Base-by-base conservation (phyloP, 2,888 invertebrate species). In the Ophion costatus region DNA sequence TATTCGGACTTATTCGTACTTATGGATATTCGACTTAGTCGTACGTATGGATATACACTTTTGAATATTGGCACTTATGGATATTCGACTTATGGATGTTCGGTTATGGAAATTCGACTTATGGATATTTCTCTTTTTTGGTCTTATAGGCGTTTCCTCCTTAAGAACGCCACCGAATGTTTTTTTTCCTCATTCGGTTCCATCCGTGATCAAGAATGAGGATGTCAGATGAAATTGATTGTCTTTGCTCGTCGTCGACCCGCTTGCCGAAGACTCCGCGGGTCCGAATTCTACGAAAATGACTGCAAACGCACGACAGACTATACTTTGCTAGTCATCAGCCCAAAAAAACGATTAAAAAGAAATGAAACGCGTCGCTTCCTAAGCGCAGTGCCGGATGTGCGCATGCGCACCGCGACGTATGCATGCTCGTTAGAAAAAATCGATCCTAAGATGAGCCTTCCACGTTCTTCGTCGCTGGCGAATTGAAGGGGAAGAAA, bases 321-420 rank as follows among this genome's bases (percentile, higher is more conserved):
- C 9, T 2, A 33, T 33, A 33, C 33, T 0, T 38, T 7, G 9
- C 38, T 38, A 38, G 38, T 38, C 38, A 74, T 42, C 2, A 29
- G 4, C 20, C 1, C 3, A 24, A 69, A 51, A 1, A 51, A 51
- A 51, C 38, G 51, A 73, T 51, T 70, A 63, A 61, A 61, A 33
- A 45, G 14, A 57, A 82, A 70, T 2, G 20, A 82, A 79, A 79
- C 66, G 57, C 74, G 79, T 82, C 75, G 84, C 84, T 84, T 84
- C 84, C 84, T 84, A 82, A 79, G 75, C 84, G 81, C 69, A 59
- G 79, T 33, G 69, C 77, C 67, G 57, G 10, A 24, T 29, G 51
- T 61, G 24, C 51, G 6, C 17, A 17, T 61, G 78, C 81, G 81
- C 82, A 38, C 66, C 84, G 81, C 81, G 51, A 81, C 66, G 29